Percentiles rank a stretch among this genome's conserved stretches.
phyloP scores from a whole-genome alignment of 2,113 vertebrate genomes.

The cattle (Bos taurus) region DNA sequence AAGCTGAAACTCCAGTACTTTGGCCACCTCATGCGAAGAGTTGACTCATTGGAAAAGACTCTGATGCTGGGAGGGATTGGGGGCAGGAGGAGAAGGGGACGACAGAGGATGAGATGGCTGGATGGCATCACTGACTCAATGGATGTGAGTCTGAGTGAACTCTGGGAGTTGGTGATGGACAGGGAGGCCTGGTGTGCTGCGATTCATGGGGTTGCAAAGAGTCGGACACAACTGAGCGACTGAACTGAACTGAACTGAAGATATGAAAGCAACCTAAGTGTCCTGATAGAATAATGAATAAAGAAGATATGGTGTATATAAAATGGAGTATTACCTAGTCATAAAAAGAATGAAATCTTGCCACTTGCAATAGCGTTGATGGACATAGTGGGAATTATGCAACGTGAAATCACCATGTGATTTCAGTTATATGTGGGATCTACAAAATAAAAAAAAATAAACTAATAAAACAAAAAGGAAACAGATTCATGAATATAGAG shows the following conservation, averaged over 20 bases:
- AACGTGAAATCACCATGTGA: accelerated
- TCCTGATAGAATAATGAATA: not conserved
- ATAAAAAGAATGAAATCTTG: not conserved
- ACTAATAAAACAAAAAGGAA: not conserved
- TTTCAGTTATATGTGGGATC: not conserved
- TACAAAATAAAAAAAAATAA: not conserved
- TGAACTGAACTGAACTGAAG: not conserved
- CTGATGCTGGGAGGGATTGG: too few species aligned
- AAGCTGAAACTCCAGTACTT: too few species aligned
- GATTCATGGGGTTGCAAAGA: too few species aligned
- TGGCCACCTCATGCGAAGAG: too few species aligned
- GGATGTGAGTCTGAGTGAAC: too few species aligned
- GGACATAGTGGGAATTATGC: not conserved
- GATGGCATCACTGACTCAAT: too few species aligned
- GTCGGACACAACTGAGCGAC: too few species aligned
- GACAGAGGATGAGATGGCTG: too few species aligned
- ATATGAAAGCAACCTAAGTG: not conserved
- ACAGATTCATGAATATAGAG: not conserved
- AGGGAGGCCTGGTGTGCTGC: too few species aligned
- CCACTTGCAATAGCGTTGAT: not conserved
- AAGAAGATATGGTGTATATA: not conserved
- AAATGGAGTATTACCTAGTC: not conserved
- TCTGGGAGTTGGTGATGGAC: too few species aligned
- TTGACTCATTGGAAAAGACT: too few species aligned
- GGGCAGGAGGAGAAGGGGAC: too few species aligned